A percentile compares a stretch with the other conserved stretches of the same genome.
These are phyloP conservation scores for Cephalopterus ornatus DNA, from an alignment of 2,113 vertebrate genomes.

Conservation along the genomic window DNA sequence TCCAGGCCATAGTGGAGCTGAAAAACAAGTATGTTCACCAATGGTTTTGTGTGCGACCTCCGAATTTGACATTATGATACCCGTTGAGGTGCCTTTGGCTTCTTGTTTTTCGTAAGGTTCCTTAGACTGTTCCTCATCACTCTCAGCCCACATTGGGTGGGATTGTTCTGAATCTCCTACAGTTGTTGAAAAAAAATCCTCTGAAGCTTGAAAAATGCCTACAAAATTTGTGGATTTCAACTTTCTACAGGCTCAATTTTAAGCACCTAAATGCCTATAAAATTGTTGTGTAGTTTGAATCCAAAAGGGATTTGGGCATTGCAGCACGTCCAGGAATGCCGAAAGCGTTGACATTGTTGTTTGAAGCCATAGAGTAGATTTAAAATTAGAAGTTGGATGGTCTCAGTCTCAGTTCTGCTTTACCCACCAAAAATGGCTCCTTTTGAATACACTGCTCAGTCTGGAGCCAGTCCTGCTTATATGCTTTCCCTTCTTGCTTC, in stretches of 20 bases:
- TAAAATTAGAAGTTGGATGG: not conserved
- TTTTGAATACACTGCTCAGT: not conserved
- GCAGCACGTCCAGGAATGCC: not conserved
- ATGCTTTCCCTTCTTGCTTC: constrained; percentile 40
- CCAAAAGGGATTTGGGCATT: not conserved
- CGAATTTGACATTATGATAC: rapidly evolving
- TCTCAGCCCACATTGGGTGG: not conserved
- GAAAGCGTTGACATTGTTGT: not conserved
- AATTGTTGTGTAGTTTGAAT: not conserved
- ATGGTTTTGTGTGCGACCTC: not conserved
- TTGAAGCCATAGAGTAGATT: not conserved
- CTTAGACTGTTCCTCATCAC: not conserved
- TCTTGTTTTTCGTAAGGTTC: not conserved
- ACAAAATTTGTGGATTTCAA: not conserved
- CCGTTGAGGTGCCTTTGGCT: not conserved
- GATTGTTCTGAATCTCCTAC: not conserved
- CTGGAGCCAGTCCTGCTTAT: constrained; percentile 39
- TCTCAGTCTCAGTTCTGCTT: not conserved
- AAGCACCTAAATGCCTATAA: not conserved
- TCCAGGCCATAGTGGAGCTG: constrained; percentile 96
- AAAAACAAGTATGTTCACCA: constrained; percentile 90
- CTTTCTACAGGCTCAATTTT: not conserved
- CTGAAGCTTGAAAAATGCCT: not conserved
- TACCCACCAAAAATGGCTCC: not conserved
- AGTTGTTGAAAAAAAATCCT: not conserved